phyloP scores from a whole-genome alignment of 2,113 vertebrate genomes.

The Nannospalax galili region DNA sequence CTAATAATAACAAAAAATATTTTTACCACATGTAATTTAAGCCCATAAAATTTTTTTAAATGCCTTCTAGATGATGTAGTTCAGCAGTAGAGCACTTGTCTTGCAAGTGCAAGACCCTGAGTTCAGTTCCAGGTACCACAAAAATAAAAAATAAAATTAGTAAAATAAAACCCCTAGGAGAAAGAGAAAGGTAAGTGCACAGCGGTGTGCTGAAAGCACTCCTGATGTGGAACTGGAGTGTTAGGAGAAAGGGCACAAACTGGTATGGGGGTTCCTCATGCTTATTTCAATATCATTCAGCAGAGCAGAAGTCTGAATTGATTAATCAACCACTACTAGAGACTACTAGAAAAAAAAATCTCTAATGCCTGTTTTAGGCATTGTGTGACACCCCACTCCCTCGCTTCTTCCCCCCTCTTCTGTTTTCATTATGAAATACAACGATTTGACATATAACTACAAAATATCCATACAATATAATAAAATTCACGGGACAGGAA shows the following conservation, averaged over 20 bases:
- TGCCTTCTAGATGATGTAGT: background rate
- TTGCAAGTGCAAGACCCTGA: background rate
- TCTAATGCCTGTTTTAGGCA: background rate
- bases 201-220: background rate
- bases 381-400: background rate
- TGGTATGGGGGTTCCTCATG: background rate
- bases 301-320: background rate
- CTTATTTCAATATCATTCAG: background rate
- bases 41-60: background rate
- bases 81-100: background rate
- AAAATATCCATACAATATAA: background rate
- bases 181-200: constrained; percentile 12
- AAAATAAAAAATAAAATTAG: background rate
- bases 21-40: constrained; percentile 32
- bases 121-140: background rate
- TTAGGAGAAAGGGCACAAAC: background rate
- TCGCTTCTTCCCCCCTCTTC: no score
- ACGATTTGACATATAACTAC: background rate
- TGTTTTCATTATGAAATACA: background rate
- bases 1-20: background rate
- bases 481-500: background rate
- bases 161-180: background rate
- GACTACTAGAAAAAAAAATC: background rate
- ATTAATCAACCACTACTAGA: background rate
- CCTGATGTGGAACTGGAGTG: background rate